Evolutionary conservation across 2,888 invertebrate genomes (phyloP).

Genomic region (Dioctria linearis): DNA sequence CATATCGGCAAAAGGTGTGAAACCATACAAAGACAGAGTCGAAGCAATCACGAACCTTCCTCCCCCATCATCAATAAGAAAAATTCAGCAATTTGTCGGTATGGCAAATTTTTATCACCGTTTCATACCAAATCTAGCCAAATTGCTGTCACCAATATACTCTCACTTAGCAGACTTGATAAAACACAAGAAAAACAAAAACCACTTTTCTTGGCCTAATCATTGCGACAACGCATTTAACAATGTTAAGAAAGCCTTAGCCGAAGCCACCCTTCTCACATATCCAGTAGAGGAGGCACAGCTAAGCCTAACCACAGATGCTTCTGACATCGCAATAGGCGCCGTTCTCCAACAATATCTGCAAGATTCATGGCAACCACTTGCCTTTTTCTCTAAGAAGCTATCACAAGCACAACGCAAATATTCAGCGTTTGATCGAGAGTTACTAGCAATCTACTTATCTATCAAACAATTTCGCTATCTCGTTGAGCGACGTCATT

Average conservation of each 20-base stretch:
- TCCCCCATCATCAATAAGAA: slow-evolving; percentile 14
- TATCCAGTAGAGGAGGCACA: slow-evolving; percentile 63
- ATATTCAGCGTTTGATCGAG: background rate
- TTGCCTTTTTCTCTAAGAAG: background rate
- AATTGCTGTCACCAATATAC: slow-evolving; percentile 41
- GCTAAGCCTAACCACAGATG: slow-evolving; percentile 61
- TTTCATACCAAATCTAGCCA: slow-evolving; percentile 34
- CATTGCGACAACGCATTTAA: background rate
- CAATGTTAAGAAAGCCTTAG: slow-evolving; percentile 47
- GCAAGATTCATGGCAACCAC: slow-evolving; percentile 63
- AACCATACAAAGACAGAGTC: slow-evolving; percentile 2
- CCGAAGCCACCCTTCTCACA: slow-evolving; percentile 62
- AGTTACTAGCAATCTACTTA: background rate
- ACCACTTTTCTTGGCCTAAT: background rate
- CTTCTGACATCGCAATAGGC: slow-evolving; percentile 66
- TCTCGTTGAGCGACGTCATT: background rate
- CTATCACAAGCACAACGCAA: background rate
- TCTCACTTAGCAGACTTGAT: background rate
- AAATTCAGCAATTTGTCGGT: slow-evolving; percentile 38
- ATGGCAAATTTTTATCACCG: slow-evolving; percentile 50
- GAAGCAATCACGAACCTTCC: background rate
- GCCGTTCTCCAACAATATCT: slow-evolving; percentile 65
- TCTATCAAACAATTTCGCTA: background rate
- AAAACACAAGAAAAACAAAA: slow-evolving; percentile 21
- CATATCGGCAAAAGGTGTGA: slow-evolving; percentile 13